Percentiles rank a stretch among this genome's conserved stretches.
Conservation (phyloP, 2,113 vertebrate genomes). For the Alethe diademata region DNA sequence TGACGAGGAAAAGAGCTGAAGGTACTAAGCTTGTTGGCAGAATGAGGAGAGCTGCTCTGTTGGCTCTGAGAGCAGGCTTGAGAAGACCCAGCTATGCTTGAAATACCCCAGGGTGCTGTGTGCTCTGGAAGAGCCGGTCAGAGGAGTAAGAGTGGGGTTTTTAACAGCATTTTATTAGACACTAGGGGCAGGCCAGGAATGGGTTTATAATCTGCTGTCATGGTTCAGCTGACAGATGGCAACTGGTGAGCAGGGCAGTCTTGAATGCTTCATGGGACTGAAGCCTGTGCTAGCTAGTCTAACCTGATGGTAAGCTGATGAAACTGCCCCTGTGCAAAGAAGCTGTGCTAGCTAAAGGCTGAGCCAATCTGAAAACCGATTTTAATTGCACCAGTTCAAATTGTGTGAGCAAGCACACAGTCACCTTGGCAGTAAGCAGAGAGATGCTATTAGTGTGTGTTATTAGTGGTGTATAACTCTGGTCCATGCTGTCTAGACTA, state of each 20-base stretch:
- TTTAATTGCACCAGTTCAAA: neutral
- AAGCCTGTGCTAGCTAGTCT: neutral
- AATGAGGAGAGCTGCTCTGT: neutral
- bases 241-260: neutral
- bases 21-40: neutral
- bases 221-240: slow-evolving; percentile 38
- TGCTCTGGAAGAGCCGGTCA: neutral
- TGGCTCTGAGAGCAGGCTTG: neutral
- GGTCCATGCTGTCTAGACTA: neutral
- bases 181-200: neutral
- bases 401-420: neutral
- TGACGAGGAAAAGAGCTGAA: slow-evolving; percentile 23
- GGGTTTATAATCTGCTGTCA: neutral
- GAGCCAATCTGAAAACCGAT: neutral
- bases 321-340: neutral
- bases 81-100: neutral
- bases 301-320: neutral
- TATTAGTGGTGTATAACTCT: neutral
- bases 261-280: neutral
- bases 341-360: neutral
- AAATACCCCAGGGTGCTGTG: neutral
- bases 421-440: neutral
- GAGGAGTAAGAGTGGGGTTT: neutral
- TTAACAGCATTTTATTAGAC: slow-evolving; percentile 11
- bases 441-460: neutral